Conservation (phyloP, 1,140 invertebrate species). For the Geopemphigus sp. region DNA sequence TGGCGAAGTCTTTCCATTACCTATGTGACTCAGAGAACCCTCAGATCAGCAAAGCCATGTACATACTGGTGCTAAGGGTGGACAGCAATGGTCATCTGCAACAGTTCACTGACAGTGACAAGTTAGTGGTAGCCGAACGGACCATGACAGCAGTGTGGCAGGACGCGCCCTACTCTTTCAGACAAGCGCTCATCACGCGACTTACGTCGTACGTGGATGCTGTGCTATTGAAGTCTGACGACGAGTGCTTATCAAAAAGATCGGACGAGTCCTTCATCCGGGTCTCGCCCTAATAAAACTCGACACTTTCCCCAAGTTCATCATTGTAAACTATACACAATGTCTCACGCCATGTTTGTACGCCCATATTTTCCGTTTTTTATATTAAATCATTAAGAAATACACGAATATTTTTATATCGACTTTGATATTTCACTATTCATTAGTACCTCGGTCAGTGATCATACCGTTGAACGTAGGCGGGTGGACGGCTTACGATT, state of each 20-base stretch:
- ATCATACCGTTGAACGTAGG: too few species aligned
- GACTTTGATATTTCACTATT: too few species aligned
- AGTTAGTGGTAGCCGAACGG: background rate
- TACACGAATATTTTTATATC: too few species aligned
- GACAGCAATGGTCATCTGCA: background rate
- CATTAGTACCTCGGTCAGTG: too few species aligned
- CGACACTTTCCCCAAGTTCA: too few species aligned
- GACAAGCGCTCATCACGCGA: background rate
- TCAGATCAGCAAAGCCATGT: background rate
- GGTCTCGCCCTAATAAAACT: background rate
- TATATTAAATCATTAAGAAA: too few species aligned
- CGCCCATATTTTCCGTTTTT: too few species aligned
- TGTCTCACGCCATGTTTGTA: too few species aligned
- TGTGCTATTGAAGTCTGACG: background rate
- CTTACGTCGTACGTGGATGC: background rate
- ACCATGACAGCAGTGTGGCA: background rate
- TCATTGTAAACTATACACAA: too few species aligned
- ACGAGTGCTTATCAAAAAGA: background rate
- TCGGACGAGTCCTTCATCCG: background rate
- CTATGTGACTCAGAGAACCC: slow-evolving; percentile 3
- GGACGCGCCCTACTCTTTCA: background rate
- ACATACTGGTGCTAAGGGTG: background rate
- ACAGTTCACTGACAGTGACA: background rate
- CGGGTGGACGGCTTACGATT: too few species aligned
- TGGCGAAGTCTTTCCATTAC: background rate